Base-by-base conservation (phyloP, 2,797 vertebrate genomes). In the Acipenser oxyrinchus region DNA sequence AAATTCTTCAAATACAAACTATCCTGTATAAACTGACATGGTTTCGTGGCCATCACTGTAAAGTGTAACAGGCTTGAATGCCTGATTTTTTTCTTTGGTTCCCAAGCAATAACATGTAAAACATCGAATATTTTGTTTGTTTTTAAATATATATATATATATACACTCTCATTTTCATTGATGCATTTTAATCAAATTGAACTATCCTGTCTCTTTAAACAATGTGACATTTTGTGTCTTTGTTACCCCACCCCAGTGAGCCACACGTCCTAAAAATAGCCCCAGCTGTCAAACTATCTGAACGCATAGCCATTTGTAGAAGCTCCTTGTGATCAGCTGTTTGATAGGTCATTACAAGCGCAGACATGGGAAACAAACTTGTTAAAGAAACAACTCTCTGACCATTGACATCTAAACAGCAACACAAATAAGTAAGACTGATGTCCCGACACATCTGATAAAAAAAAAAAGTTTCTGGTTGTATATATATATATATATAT, bases 221-320 rank as follows among this genome's bases (percentile, higher is more conserved):
- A 70, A 62, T 77, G 62, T 85, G 88, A 87, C 86, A 90, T 91
- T 88, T 82, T 75, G 72, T 77, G 81, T 81, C 78, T 87, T 86
- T 78, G 73, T 83, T 84, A 80, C 80, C 85, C 84, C 82, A 77
- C 15, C 15, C 65, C 78, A 76, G 77, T 85, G 86, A 90, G 87
- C 86, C 71, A 83, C 77, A 71, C 65, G 72, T 87, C 88, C 87
- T 74, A 75, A 94, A 97, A 99, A 99, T 99, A 99, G 89, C 89
- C 88, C 83, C 97, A 98, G 97, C 97, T 99, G 97, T 97, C 82
- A 72, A 78, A 70, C 70, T 68, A 73, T 95, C 92, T 93, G 86
- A 71, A 74, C 51, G 74, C 86, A 92, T 89, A 81, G 82, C 91
- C 93, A 91, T 93, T 90, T 93, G 91, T 82, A 95, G 93, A 89